Evolutionary conservation across 64 coral and sea anemone species (phyloP).

Genomic region (Montipora capricornis): DNA sequence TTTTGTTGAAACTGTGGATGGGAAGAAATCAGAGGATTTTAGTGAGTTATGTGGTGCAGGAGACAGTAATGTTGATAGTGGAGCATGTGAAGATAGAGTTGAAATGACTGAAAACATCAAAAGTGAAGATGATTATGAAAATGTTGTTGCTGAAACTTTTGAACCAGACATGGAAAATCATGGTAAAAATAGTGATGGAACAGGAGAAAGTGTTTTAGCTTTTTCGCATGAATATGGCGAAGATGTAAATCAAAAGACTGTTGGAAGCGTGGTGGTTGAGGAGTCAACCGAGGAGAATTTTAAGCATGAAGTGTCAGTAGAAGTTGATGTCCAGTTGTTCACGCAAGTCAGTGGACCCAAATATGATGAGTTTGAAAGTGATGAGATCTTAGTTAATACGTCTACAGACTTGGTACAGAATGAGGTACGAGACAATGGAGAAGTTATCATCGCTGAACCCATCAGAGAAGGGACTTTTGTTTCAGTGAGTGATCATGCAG

Average conservation of each 20-base stretch:
- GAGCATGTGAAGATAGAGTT: not conserved
- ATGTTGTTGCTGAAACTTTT: not conserved
- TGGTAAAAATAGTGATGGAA: not conserved
- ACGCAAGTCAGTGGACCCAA: not conserved
- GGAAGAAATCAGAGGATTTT: not conserved
- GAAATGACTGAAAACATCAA: not conserved
- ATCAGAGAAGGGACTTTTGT: slow-evolving; percentile 9
- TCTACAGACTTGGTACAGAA: not conserved
- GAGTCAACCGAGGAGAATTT: not conserved
- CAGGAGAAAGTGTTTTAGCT: not conserved
- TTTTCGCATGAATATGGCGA: not conserved
- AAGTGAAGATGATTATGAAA: not conserved
- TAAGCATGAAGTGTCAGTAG: not conserved
- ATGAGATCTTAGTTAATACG: not conserved
- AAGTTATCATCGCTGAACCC: not conserved
- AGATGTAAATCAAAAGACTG: not conserved
- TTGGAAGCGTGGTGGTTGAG: not conserved
- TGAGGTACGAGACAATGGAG: not conserved
- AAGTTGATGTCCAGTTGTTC: not conserved
- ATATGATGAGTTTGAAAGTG: not conserved
- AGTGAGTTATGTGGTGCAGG: not conserved
- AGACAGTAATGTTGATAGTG: not conserved
- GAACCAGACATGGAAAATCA: not conserved
- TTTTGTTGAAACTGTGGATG: not conserved
- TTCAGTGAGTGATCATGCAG: slow-evolving; percentile 1